Conservation (phyloP, 1,140 invertebrate species). For the Drosophila bipectinata region DNA sequence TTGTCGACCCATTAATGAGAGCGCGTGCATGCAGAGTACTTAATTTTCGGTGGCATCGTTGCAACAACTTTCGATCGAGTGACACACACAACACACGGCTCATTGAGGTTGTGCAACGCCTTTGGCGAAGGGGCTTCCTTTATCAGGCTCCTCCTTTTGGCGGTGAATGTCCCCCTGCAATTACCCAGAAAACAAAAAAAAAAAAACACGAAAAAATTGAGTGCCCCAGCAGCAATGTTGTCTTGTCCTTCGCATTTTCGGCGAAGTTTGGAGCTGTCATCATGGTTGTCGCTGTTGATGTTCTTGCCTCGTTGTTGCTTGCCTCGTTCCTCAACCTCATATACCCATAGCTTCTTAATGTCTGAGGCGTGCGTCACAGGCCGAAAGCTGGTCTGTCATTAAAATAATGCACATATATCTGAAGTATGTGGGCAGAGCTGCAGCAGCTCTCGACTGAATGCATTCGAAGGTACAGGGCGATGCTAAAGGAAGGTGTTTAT, state of each 20-base stretch:
- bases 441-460: constrained; percentile 16
- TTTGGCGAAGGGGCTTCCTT: constrained; percentile 2
- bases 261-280: constrained; percentile 52
- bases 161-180: constrained; percentile 76
- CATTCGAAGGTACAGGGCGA: neutral
- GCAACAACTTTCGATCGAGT: constrained; percentile 46
- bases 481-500: constrained; percentile 76
- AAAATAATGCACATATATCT: constrained; percentile 82
- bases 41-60: constrained; percentile 30
- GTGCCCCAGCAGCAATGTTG: constrained; percentile 67
- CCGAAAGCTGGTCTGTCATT: constrained; percentile 72
- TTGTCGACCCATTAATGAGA: constrained; percentile 38
- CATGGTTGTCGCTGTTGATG: constrained; percentile 34
- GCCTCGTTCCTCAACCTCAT: constrained; percentile 29
- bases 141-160: constrained; percentile 53
- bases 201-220: constrained; percentile 12
- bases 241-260: constrained; percentile 74
- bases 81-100: constrained; percentile 36
- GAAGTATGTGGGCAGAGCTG: constrained; percentile 74
- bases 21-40: constrained; percentile 36
- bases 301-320: constrained; percentile 25
- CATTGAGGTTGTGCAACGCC: constrained; percentile 22
- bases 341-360: constrained; percentile 66
- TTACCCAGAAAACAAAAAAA: constrained; percentile 33
- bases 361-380: constrained; percentile 72